Base-by-base conservation (phyloP, 2,113 vertebrate species). In the Lophius piscatorius region DNA sequence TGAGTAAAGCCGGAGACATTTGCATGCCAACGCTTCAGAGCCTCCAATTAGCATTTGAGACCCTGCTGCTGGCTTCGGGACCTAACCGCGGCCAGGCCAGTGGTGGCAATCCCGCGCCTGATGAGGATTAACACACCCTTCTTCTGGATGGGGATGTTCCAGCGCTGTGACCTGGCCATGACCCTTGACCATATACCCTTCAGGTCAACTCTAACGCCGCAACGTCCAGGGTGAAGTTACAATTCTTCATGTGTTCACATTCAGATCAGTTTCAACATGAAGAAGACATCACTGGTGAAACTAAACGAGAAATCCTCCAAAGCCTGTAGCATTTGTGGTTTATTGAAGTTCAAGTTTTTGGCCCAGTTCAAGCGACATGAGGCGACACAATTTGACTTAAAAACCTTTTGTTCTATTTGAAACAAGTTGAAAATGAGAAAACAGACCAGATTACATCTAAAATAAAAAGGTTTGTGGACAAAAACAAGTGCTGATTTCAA, bases 1-100 rank as follows among this genome's bases (percentile, higher is more conserved):
- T 17, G 81, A 78, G 78, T 70, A 68, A 81, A 83, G 80, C 85
- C 76, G 70, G 63, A 85, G 74, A 85, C 73, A 87, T 88, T 78
- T 84, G 80, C 73, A 78, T 78, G 75, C 70, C 57, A 74, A 81
- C 36, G 78, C 82, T 82, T 82, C 79, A 85, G 44, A 89, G 76
- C 60, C 39, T 69, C 85, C 87, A 88, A 89, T 88, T 89, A 87
- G 61, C 61, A 68, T 62, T 4, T 48, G 56, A 61, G 57, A 68
- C 60, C 70, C 64, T 9, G 28, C 55, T 60, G 62, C 55, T 9
- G 67, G 49, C 80, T 72, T 65, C 55, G 3, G 62, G 56, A 65
- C 55, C 38, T 21, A n/a, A 65, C 67, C 28, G 7, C 13, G 50
- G 59, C 63, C 31, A 35, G 68, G 56, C 64, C 61, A 57, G 61